phyloP scores from a whole-genome alignment of 2,113 vertebrate species.

The Marmota flaviventris region DNA sequence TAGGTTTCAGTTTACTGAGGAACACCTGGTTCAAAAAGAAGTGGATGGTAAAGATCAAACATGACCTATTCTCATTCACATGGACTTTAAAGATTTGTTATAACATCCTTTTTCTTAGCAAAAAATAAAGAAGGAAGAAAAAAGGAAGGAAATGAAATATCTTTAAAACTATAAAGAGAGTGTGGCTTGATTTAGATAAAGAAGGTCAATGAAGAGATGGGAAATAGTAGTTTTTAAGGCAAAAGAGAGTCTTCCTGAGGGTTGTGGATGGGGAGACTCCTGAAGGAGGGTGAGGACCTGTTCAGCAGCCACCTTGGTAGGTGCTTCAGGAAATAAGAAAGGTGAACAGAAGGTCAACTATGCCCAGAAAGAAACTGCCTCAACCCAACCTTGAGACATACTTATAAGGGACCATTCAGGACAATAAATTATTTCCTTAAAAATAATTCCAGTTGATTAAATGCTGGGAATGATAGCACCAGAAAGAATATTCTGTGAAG shows the following conservation, averaged over 20 bases:
- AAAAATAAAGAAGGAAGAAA: no score
- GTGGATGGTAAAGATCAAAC: background rate
- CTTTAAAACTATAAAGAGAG: background rate
- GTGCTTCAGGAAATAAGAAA: background rate
- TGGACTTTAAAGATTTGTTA: background rate
- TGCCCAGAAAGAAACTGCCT: background rate
- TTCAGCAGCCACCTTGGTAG: background rate
- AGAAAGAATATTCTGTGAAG: constrained; percentile 49
- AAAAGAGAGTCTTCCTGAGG: background rate
- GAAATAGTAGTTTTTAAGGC: background rate
- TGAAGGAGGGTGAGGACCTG: background rate
- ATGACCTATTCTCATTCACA: background rate
- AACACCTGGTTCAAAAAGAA: background rate
- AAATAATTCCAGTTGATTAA: constrained; percentile 51
- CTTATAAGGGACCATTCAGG: background rate
- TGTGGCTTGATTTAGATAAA: background rate
- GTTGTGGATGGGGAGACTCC: background rate
- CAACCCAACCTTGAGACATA: background rate
- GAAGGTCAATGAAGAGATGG: background rate
- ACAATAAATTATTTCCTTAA: constrained; percentile 22
- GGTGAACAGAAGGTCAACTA: background rate
- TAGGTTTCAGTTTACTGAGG: background rate
- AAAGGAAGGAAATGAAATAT: background rate
- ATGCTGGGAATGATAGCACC: constrained; percentile 47
- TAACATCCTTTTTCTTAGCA: background rate